A percentile compares a stretch with the other conserved stretches of the same genome.
These are phyloP conservation scores for Oscheius sp. DNA, from an alignment of 2,888 invertebrate species.

Conservation along the genomic window DNA sequence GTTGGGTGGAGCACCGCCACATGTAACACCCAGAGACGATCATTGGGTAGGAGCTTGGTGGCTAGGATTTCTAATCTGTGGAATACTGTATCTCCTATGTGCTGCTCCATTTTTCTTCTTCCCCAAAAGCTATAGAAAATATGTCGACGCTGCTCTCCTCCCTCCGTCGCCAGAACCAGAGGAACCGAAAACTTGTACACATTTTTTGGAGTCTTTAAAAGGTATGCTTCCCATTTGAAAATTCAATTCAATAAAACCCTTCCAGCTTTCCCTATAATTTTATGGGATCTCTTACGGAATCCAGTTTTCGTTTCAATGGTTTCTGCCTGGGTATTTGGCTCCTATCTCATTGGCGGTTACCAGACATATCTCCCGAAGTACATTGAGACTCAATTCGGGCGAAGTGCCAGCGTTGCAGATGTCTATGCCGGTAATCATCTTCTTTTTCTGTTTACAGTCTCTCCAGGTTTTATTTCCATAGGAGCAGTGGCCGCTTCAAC, in stretches of 20 bases:
- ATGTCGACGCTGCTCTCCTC: conserved; percentile 10
- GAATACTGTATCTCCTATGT: conserved; percentile 78
- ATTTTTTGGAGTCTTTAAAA: conserved; percentile 24
- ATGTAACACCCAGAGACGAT: conserved; percentile 79
- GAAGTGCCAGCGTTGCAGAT: conserved; percentile 80
- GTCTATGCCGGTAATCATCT: conserved; percentile 79
- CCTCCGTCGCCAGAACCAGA: conserved; percentile 7
- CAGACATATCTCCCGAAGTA: conserved; percentile 82
- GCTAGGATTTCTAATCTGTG: conserved; percentile 79
- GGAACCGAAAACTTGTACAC: conserved; percentile 33
- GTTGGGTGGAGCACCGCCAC: conserved; percentile 74
- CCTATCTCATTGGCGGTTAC: conserved; percentile 57
- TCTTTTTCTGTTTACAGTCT: not conserved
- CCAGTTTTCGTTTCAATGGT: conserved; percentile 81
- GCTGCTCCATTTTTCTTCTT: conserved; percentile 80
- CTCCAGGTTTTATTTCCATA: conserved; percentile 61
- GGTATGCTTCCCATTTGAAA: conserved; percentile 2
- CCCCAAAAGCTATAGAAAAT: conserved; percentile 75
- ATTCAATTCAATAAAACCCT: not conserved
- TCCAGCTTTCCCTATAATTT: conserved; percentile 69
- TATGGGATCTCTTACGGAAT: conserved; percentile 79
- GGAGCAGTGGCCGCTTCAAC: conserved; percentile 65
- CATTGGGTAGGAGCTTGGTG: conserved; percentile 85
- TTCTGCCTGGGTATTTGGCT: conserved; percentile 79
- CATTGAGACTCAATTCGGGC: conserved; percentile 82